Base-by-base conservation (phyloP, 1,140 invertebrate genomes). In the Aphaenogaster floridana region DNA sequence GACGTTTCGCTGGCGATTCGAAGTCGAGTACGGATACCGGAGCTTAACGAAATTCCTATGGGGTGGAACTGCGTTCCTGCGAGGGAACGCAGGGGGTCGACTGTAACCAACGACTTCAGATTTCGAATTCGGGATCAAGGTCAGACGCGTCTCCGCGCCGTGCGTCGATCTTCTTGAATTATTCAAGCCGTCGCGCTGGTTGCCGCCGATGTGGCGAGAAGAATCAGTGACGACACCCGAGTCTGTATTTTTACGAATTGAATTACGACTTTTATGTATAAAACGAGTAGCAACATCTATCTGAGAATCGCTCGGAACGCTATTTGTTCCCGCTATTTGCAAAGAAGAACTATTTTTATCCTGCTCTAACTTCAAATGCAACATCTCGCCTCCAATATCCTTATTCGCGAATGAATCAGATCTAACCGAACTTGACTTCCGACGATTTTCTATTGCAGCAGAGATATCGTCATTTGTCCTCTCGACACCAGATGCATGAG, bases 151-250 rank as follows among this genome's bases (percentile, higher is more conserved):
- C 11, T 21, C 4, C 34, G 34, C 13, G 36, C 15, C 45, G 11
- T 45, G 42, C 50, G 39, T 9, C 17, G 45, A 17, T 28, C 11
- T 64, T 84, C 8, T 1, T 88, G 89, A 91, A 91, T 91, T 91
- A 88, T 91, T 90, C 80, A 90, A 52, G 1, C 2, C 50, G 21
- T 54, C 21, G 39, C 50, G 76, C 36, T n/a, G 42, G 28, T n/a
- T 4, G 45, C 28, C 59, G 21, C n/a, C 39, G 3, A 57, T 9
- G n/a, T 1, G 48, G 6, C 68, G 69, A 50, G 13, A 13, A 36
- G 80, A 61, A 48, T 63, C 42, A n/a, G 4, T 34, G 4, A 15
- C 15, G 15, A 84, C 11, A 21, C 9, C 13, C 11, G 64, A 45
- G 5, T 57, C 52, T 17, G 15, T 34, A 17, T 13, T 36, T 71